Evolutionary conservation across 2,888 invertebrate genomes (phyloP).

Genomic region (Archips crataeganus): DNA sequence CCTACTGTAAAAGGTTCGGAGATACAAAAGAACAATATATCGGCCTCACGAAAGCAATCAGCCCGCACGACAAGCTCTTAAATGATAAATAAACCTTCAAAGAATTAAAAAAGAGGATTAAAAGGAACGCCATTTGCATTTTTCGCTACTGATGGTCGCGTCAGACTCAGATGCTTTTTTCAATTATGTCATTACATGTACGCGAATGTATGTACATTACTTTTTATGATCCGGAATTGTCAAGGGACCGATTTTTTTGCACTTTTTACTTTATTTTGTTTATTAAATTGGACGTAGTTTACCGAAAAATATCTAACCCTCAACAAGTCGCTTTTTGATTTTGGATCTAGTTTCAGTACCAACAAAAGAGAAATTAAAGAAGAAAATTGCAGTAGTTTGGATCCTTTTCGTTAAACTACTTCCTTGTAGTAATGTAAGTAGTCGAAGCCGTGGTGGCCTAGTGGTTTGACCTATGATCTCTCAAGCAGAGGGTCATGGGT

Average conservation of each 20-base stretch:
- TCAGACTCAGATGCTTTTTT: not conserved
- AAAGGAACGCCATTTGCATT: conserved; percentile 61
- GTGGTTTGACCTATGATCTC: too few relatives aligned
- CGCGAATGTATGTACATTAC: not conserved
- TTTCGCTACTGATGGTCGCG: conserved; percentile 59
- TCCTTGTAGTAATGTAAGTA: too few relatives aligned
- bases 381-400: too few relatives aligned
- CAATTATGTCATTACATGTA: not conserved
- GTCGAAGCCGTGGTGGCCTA: too few relatives aligned
- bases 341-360: too few relatives aligned
- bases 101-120: conserved; percentile 42
- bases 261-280: too few relatives aligned
- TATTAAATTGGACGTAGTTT: too few relatives aligned
- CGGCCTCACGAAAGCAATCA: conserved; percentile 79
- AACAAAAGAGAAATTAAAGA: too few relatives aligned
- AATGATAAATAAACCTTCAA: conserved; percentile 50
- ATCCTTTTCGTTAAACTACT: too few relatives aligned
- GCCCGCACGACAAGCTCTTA: conserved; percentile 59
- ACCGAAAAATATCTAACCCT: too few relatives aligned
- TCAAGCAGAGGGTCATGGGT: too few relatives aligned
- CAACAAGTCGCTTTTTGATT: too few relatives aligned
- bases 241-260: not conserved
- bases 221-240: not conserved
- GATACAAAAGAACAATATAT: conserved; percentile 70
- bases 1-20: conserved; percentile 69